Percentiles rank a stretch among this genome's conserved stretches.
Conservation (phyloP, 2,888 invertebrate genomes). For the Nemoura dubitans region DNA sequence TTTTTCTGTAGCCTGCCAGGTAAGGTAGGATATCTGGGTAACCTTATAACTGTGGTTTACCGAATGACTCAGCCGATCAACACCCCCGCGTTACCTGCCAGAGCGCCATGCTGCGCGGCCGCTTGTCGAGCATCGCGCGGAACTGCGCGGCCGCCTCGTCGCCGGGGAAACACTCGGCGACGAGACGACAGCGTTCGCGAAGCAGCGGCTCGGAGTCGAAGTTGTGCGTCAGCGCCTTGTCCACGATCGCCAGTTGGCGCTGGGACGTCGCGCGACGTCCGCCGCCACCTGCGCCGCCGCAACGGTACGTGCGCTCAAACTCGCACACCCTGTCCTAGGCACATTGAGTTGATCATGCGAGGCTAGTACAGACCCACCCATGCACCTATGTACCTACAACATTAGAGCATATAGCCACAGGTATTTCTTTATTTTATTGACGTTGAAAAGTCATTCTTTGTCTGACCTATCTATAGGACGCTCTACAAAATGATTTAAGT, state of each 20-base stretch:
- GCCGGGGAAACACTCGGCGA: conserved; percentile 65
- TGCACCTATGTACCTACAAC: too few relatives aligned
- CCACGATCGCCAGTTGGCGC: conserved; percentile 69
- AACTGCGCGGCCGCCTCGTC: conserved; percentile 65
- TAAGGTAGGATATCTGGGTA: too few relatives aligned
- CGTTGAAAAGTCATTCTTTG: too few relatives aligned
- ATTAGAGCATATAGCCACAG: too few relatives aligned
- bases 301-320: conserved; percentile 61
- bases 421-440: too few relatives aligned
- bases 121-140: conserved; percentile 60
- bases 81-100: conserved; percentile 19
- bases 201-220: conserved; percentile 64
- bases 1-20: too few relatives aligned
- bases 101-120: conserved; percentile 25
- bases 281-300: conserved; percentile 57
- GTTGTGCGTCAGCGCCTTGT: conserved; percentile 69
- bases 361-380: too few relatives aligned
- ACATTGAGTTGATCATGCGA: too few relatives aligned
- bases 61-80: too few relatives aligned
- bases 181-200: conserved; percentile 61
- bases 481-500: too few relatives aligned
- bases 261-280: conserved; percentile 59
- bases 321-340: conserved; percentile 59
- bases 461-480: too few relatives aligned
- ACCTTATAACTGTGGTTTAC: too few relatives aligned